phyloP scores from a whole-genome alignment of 2,113 vertebrate genomes.

The Hippocampus abdominalis region DNA sequence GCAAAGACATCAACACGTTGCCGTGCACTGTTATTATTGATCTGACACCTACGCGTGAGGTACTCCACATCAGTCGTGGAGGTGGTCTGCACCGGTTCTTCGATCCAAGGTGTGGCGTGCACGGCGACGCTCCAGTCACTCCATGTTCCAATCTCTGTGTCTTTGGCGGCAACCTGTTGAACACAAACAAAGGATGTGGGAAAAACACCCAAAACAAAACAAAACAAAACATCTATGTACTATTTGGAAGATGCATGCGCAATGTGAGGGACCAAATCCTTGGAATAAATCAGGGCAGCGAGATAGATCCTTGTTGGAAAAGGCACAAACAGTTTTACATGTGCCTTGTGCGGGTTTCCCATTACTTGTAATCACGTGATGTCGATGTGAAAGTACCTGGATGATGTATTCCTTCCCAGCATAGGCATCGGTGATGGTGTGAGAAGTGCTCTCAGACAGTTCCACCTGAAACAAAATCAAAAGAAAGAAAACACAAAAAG shows the following conservation, averaged over 20 bases:
- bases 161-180: conserved; percentile 87
- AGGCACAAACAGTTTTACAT: not conserved
- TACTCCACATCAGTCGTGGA: conserved; percentile 79
- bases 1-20: not conserved
- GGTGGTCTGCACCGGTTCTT: conserved; percentile 79
- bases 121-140: conserved; percentile 96
- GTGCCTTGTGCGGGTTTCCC: too few relatives aligned
- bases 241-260: not conserved
- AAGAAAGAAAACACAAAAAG: not conserved
- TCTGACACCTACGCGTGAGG: conserved; percentile 41
- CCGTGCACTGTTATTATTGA: not conserved
- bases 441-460: conserved; percentile 85
- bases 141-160: conserved; percentile 95
- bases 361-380: not conserved
- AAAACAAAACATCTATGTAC: not conserved
- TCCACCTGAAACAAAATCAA: conserved; percentile 80
- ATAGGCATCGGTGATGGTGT: conserved; percentile 92
- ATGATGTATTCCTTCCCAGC: conserved; percentile 97
- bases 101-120: conserved; percentile 92
- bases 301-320: not conserved
- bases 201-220: not conserved
- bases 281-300: not conserved
- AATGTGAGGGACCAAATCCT: not conserved
- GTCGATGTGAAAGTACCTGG: conserved; percentile 65
- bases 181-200: not conserved